Conservation (phyloP, 1,140 invertebrate species). For the Drosophila novamexicana region DNA sequence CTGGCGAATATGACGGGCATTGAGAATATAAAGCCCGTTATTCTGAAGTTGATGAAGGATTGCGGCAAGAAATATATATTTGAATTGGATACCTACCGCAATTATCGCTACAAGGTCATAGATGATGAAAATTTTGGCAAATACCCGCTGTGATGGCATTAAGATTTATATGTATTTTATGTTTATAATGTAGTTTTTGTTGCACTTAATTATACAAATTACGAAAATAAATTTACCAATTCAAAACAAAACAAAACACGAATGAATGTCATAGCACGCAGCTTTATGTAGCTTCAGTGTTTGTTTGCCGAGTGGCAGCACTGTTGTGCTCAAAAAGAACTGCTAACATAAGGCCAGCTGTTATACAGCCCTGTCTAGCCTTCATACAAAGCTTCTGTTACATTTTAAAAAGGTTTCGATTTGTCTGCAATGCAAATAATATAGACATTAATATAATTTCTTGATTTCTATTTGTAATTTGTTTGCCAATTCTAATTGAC, state of each 20-base stretch:
- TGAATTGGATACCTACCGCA: conserved; percentile 87
- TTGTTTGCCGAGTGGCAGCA: conserved; percentile 5
- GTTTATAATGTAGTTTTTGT: conserved; percentile 9
- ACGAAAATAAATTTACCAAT: conserved; percentile 1
- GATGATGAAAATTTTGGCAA: conserved; percentile 87
- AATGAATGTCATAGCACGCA: conserved; percentile 14
- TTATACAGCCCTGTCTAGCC: neutral
- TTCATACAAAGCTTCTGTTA: neutral
- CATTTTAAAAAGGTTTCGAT: neutral
- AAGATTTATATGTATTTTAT: neutral
- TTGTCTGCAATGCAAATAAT: too few relatives aligned
- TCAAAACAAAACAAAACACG: neutral
- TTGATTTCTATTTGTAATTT: too few relatives aligned
- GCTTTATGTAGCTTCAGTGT: neutral
- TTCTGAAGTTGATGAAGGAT: conserved; percentile 89
- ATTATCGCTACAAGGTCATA: conserved; percentile 87
- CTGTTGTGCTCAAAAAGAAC: conserved; percentile 4
- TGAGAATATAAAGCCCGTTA: conserved; percentile 87
- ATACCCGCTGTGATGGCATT: conserved; percentile 6
- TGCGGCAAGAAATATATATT: conserved; percentile 88
- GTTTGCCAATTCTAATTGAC: too few relatives aligned
- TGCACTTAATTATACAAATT: conserved; percentile 17
- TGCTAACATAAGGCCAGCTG: neutral
- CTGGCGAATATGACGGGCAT: conserved; percentile 88
- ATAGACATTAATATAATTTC: too few relatives aligned